Evolutionary conservation across 1,140 invertebrate species (phyloP), one percentile per base, ranked within the genome.

Genomic region (Papilio dardanus): DNA sequence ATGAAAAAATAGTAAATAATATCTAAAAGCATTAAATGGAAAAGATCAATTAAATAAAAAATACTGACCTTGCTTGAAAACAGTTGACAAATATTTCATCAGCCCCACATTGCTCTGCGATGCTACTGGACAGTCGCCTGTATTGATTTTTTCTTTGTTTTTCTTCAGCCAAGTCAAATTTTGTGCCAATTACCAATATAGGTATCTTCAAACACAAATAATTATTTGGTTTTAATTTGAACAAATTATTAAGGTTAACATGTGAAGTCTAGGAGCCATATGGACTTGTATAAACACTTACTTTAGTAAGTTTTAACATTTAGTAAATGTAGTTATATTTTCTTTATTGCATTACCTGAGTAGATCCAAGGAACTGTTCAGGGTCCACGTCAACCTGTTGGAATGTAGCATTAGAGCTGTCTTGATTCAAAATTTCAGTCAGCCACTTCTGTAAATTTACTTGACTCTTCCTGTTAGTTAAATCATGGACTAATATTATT

Each of bases 401-500:
- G 50, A 88, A 83, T 65, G 87, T 90, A 12, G 88, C 83, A 81
- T 89, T 92, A 65, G 83, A 82, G 92, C 89, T 94, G 74, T 98
- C 97, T 93, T 96, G 96, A 89, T 96, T 97, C 40, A 99, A 93
- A 62, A 99, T 96, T 94, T 99, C 98, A 74, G 96, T 95, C 3
- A 99, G 91, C 99, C 98, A 99, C 92, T 98, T 97, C 77, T 96
- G 95, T 65, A 99, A 94, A 94, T 99, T 99, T 77, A 97, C 95
- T 91, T 99, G 97, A 69, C 98, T 99, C 92, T 99, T 99, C 82
- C 97, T 95, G 91, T 99, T 99, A 28, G 97, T 98, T 81, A 99
- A 94, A 94, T 99, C 99, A 94, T 99, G 98, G 12, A 99, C 98
- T 65, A 99, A 94, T 83, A 99, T 98, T 67, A 99, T 97, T 77